phyloP scores from a whole-genome alignment of 2,888 invertebrate species.

The Hypena proboscidalis region DNA sequence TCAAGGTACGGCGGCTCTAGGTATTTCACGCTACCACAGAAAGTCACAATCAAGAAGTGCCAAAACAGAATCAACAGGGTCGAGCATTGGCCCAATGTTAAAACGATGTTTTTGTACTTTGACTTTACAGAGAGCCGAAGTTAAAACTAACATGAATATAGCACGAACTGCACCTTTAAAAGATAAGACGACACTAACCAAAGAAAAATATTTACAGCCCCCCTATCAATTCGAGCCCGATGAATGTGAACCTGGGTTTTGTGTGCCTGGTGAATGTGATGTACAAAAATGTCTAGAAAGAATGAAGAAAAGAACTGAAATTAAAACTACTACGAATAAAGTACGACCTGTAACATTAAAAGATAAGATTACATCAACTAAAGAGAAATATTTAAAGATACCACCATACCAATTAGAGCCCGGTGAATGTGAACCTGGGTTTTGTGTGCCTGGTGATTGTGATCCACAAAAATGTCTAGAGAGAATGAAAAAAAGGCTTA shows the following conservation, averaged over 20 bases:
- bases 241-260: not conserved
- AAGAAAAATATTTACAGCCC: constrained; percentile 8
- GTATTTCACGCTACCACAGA: constrained; percentile 4
- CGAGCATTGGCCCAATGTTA: constrained; percentile 28
- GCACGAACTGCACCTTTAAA: not conserved
- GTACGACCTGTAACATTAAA: not conserved
- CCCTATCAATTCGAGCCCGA: not conserved
- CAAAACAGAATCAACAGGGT: constrained; percentile 27
- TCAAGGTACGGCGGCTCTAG: not conserved
- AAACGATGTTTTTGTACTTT: constrained; percentile 49
- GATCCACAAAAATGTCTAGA: constrained; percentile 19
- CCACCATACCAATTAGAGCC: not conserved
- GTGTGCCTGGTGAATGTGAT: constrained; percentile 3
- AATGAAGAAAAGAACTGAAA: constrained; percentile 38
- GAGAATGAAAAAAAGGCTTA: constrained; percentile 42
- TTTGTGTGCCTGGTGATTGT: constrained; percentile 3
- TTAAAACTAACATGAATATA: constrained; percentile 4
- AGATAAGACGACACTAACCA: constrained; percentile 21
- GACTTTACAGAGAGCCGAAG: constrained; percentile 34
- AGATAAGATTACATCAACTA: constrained; percentile 21
- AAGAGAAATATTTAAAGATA: constrained; percentile 9
- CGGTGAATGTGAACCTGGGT: not conserved
- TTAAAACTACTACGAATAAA: constrained; percentile 4
- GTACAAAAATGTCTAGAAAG: constrained; percentile 23
- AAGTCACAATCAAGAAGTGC: constrained; percentile 10